Evolutionary conservation across 2,888 invertebrate genomes (phyloP).

Genomic region (Conchocele bisecta): DNA sequence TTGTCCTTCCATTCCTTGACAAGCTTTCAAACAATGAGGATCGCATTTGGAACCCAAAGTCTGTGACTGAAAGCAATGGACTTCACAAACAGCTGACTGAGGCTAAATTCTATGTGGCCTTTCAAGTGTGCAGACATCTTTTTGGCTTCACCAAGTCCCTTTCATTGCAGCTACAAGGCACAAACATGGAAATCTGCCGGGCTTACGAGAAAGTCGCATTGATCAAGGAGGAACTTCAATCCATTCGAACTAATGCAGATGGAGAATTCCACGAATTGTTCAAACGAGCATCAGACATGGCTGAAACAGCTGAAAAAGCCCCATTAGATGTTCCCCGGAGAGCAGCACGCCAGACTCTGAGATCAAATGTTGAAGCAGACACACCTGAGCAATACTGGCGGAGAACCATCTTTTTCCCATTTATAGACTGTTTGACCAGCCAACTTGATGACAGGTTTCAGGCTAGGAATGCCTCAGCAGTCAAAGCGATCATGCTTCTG

Average conservation of each 20-base stretch:
- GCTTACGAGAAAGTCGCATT: neutral
- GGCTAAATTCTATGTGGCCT: neutral
- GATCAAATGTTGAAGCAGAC: neutral
- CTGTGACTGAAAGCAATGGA: neutral
- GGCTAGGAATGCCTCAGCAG: neutral
- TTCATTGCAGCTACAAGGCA: too few relatives aligned
- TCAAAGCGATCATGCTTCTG: neutral
- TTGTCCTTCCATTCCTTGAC: too few relatives aligned
- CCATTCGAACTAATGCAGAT: neutral
- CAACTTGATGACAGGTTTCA: neutral
- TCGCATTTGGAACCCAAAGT: neutral
- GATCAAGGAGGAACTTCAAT: neutral
- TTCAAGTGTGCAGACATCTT: neutral
- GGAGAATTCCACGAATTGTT: neutral
- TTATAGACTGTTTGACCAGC: neutral
- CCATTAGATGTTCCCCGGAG: neutral
- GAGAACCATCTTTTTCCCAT: neutral
- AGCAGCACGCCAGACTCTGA: neutral
- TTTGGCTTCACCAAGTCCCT: neutral
- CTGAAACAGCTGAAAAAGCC: neutral
- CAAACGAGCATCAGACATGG: neutral
- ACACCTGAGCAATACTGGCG: neutral
- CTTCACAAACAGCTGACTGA: neutral
- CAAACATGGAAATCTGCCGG: neutral
- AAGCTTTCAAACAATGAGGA: too few relatives aligned